phyloP scores from a whole-genome alignment of 2,797 vertebrate genomes.

The Artibeus lituratus region DNA sequence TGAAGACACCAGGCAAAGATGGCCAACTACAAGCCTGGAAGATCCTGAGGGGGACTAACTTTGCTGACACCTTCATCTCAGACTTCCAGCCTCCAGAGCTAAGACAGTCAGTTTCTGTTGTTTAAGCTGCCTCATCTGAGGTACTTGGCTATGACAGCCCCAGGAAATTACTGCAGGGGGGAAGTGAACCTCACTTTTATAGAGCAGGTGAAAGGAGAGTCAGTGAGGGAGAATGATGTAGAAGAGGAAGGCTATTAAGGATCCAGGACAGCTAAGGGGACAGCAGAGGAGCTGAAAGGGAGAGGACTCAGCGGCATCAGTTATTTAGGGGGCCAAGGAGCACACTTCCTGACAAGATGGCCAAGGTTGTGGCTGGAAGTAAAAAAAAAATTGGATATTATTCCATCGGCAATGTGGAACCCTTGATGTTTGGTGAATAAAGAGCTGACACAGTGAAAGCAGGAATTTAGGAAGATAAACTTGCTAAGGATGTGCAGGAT shows the following conservation, averaged over 20 bases:
- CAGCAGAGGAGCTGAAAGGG: background rate
- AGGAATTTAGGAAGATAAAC: background rate
- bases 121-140: rapidly evolving
- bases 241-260: background rate
- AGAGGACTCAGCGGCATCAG: rapidly evolving
- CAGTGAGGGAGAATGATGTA: background rate
- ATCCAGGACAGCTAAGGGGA: too few species aligned
- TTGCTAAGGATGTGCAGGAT: background rate
- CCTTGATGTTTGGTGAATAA: background rate
- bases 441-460: background rate
- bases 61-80: too few species aligned
- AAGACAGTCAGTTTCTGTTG: background rate
- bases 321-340: background rate
- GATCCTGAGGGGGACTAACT: too few species aligned
- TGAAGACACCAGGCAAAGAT: background rate
- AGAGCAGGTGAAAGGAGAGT: background rate
- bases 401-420: background rate
- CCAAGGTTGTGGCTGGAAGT: background rate
- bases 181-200: background rate
- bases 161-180: background rate
- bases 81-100: background rate
- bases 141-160: background rate
- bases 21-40: rapidly evolving
- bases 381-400: background rate
- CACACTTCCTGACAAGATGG: background rate